Base-by-base conservation (phyloP, 2,888 invertebrate genomes). In the Phragmatobia fuliginosa region DNA sequence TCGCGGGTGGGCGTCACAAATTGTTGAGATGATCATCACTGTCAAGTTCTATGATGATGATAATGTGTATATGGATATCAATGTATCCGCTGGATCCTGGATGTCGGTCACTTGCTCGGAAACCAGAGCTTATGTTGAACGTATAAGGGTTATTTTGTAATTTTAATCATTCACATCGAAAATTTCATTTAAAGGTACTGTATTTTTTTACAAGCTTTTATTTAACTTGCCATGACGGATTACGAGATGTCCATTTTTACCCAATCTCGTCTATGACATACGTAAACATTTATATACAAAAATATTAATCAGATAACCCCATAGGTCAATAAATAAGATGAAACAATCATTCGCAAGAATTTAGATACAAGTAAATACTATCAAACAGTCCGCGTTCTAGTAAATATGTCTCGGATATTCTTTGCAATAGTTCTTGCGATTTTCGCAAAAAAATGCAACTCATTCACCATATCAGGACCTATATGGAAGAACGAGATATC, bases 401-500 rank as follows among this genome's bases (percentile, higher is more conserved):
- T 25, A 5, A 52, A 25, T 28, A 52, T 52, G 52, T 28, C 52
- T 3, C 14, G 14, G 14, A 14, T 52, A 52, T 25, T 52, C 14
- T 5, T 52, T 14, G 28, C 28, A 14, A 52, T 52, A 52, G 52
- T 28, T 52, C 11, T 52, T 52, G 52, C 52, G 28, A 52, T 14
- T 52, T 14, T 52, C 25, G 52, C 28, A 5, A 14, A 14, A 52
- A 25, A 52, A 28, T 52, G 52, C 28, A 52, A 52, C 52, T 14
- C 52, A 1, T 25, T 52, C n/a, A 64, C 63, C 2, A 32, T 64
- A 33, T 64, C 63, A 14, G 63, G 63, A 49, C 63, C 63, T 0
- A 32, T 8, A 2, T 64, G 63, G 63, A 64, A 64, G 32, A 64
- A 49, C 25, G 63, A 64, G 33, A 33, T 64, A 11, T 52, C 31